These are phyloP conservation scores for Anarsia innoxiella DNA, from an alignment of 2,888 invertebrate species.

Conservation along the genomic window DNA sequence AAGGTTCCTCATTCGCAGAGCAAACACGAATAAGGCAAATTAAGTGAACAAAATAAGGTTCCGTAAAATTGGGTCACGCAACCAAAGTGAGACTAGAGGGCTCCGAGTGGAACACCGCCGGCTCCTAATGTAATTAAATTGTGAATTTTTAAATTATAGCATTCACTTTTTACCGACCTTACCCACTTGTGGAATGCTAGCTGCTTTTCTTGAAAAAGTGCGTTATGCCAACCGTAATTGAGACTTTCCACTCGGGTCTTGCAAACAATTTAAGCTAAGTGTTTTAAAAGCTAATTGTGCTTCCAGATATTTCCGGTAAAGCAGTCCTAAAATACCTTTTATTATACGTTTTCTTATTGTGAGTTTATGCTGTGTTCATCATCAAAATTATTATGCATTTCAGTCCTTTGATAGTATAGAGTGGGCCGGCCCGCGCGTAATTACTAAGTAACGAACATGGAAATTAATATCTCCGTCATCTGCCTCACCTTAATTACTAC, in stretches of 20 bases:
- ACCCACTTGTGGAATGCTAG: slow-evolving; percentile 30
- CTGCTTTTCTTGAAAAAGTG: slow-evolving; percentile 14
- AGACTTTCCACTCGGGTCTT: not conserved
- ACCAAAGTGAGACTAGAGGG: slow-evolving; percentile 40
- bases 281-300: too few relatives aligned
- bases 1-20: slow-evolving; percentile 53
- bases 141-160: slow-evolving; percentile 45
- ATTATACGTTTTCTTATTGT: too few relatives aligned
- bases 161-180: slow-evolving; percentile 22
- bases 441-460: too few relatives aligned
- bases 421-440: too few relatives aligned
- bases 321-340: too few relatives aligned
- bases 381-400: too few relatives aligned
- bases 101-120: too few relatives aligned
- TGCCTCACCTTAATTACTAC: too few relatives aligned
- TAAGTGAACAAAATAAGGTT: slow-evolving; percentile 68
- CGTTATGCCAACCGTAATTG: too few relatives aligned
- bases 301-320: too few relatives aligned
- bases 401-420: too few relatives aligned
- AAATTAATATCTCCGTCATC: slow-evolving; percentile 7
- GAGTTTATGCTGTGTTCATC: too few relatives aligned
- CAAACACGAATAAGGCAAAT: slow-evolving; percentile 69
- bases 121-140: slow-evolving; percentile 55
- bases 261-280: not conserved
- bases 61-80: slow-evolving; percentile 60